Evolutionary conservation across 2,888 invertebrate genomes (phyloP).

Genomic region (Cryptosula pallasiana): DNA sequence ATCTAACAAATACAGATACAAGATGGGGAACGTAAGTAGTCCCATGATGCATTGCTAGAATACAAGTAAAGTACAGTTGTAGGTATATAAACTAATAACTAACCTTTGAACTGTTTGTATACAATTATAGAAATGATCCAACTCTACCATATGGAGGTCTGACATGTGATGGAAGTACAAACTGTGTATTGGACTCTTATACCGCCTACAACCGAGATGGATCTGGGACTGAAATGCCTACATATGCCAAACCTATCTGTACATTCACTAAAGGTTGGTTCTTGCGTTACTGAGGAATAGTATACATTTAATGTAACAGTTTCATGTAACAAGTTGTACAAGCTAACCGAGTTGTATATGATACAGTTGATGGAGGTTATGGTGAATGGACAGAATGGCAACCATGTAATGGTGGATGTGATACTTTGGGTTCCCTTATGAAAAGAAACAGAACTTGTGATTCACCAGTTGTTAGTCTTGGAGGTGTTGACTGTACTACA

Average conservation of each 20-base stretch:
- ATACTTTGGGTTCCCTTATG: not conserved
- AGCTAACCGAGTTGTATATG: no score
- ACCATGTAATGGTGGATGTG: not conserved
- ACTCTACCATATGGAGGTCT: slow-evolving; percentile 5
- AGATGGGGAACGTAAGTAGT: slow-evolving; percentile 15
- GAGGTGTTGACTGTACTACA: not conserved
- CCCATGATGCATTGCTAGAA: no score
- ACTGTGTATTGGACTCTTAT: not conserved
- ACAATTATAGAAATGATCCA: not conserved
- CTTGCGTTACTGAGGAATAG: no score
- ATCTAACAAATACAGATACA: not conserved
- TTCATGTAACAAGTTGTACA: no score
- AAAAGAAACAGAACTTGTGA: not conserved
- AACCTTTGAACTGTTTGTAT: no score
- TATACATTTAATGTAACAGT: no score
- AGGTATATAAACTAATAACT: no score
- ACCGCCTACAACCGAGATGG: not conserved
- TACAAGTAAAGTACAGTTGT: no score
- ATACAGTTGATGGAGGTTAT: not conserved
- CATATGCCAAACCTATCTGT: not conserved
- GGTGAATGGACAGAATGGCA: not conserved
- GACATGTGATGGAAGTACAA: not conserved
- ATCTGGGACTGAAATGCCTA: not conserved
- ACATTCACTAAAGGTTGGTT: not conserved
- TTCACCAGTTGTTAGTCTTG: not conserved